phyloP scores from a whole-genome alignment of 23 tunicate genomes.

The Halocynthia roretzi region DNA sequence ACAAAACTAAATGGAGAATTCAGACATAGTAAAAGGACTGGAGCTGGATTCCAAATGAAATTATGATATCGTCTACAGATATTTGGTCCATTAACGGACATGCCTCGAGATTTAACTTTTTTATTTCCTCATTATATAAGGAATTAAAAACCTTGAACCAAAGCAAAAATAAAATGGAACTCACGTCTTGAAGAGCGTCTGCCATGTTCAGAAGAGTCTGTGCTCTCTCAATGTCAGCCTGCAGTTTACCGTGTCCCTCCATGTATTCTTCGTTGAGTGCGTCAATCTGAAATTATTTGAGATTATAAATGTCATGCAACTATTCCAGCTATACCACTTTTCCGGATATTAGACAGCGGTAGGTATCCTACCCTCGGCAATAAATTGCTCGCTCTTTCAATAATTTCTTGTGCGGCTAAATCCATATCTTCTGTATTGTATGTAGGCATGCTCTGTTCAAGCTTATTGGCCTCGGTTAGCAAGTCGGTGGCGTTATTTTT shows the following conservation, averaged over 20 bases:
- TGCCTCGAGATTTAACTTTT: too few species aligned
- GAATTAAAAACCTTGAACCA: too few species aligned
- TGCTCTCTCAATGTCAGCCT: conserved; percentile 48
- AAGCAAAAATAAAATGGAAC: conserved; percentile 1
- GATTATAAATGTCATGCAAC: too few species aligned
- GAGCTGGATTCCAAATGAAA: too few species aligned
- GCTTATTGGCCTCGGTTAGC: conserved; percentile 60
- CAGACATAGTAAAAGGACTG: too few species aligned
- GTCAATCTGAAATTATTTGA: conserved; percentile 26
- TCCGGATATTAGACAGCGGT: too few species aligned
- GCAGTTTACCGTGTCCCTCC: conserved; percentile 30
- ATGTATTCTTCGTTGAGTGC: conserved; percentile 43
- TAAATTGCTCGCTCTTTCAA: conserved; percentile 32
- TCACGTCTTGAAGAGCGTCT: conserved; percentile 57
- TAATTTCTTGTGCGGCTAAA: conserved; percentile 24
- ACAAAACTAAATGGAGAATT: too few species aligned
- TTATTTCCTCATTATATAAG: too few species aligned
- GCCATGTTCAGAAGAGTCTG: conserved; percentile 21
- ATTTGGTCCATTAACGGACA: too few species aligned
- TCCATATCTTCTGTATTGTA: conserved; percentile 59
- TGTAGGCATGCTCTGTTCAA: conserved; percentile 32
- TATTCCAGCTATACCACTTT: too few species aligned
- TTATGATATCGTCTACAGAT: too few species aligned
- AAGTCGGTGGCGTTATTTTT: conserved; percentile 78
- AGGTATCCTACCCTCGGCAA: conserved; percentile 41